Evolutionary conservation across 2,113 vertebrate genomes (phyloP).

Genomic region (Oryzias woworae): DNA sequence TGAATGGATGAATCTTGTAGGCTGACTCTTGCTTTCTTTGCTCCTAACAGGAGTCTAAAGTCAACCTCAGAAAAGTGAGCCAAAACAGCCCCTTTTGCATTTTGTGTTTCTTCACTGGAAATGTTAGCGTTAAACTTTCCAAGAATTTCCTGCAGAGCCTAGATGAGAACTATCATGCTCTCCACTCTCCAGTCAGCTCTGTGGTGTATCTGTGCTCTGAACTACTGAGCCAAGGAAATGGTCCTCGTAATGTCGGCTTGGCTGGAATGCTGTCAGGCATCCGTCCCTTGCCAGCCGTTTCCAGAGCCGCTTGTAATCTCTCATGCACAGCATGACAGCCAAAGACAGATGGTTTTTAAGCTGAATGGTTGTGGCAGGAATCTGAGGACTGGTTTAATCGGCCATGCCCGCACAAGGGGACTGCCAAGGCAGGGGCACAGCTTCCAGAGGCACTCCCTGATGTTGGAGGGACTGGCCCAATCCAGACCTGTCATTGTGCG

Average conservation of each 20-base stretch:
- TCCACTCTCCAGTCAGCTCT: slow-evolving; percentile 59
- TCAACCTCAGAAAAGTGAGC: not conserved
- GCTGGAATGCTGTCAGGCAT: slow-evolving; percentile 69
- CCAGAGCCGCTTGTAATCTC: slow-evolving; percentile 77
- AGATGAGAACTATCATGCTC: slow-evolving; percentile 55
- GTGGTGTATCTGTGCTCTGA: slow-evolving; percentile 67
- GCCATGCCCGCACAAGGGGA: slow-evolving; percentile 63
- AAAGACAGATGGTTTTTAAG: slow-evolving; percentile 79
- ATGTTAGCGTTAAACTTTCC: slow-evolving; percentile 39
- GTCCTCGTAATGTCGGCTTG: slow-evolving; percentile 72
- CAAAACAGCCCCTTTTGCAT: slow-evolving; percentile 18
- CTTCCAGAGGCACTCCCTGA: slow-evolving; percentile 56
- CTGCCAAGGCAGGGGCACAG: slow-evolving; percentile 61
- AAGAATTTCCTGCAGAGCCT: slow-evolving; percentile 45
- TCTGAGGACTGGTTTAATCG: slow-evolving; percentile 66
- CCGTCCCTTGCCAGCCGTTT: slow-evolving; percentile 73
- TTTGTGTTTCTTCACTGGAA: slow-evolving; percentile 26
- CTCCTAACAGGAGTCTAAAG: slow-evolving; percentile 11
- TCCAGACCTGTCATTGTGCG: slow-evolving; percentile 51
- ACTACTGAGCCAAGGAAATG: slow-evolving; percentile 73
- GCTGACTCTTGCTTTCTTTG: slow-evolving; percentile 19
- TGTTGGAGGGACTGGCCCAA: slow-evolving; percentile 40
- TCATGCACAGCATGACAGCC: slow-evolving; percentile 72
- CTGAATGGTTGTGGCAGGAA: slow-evolving; percentile 75
- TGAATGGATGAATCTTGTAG: not conserved